Conservation (phyloP, 2,797 vertebrate genomes). For the Sebastes reedi region DNA sequence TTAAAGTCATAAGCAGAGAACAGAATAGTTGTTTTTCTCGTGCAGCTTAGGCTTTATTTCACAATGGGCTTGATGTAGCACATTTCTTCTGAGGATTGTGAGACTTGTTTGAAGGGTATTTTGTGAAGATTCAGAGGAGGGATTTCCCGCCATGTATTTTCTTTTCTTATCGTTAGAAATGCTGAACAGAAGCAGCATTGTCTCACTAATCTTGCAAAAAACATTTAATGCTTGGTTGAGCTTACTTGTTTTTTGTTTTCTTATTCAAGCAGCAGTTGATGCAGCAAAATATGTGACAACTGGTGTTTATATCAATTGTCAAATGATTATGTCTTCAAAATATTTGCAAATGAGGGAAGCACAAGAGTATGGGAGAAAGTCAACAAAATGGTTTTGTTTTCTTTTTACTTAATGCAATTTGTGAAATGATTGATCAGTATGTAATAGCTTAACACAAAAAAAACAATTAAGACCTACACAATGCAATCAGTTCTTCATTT, state of each 20-base stretch:
- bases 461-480: not conserved
- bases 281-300: not conserved
- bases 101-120: constrained; percentile 10
- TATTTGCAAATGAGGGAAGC: not conserved
- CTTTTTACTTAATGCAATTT: not conserved
- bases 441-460: not conserved
- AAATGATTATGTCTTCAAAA: not conserved
- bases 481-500: not conserved
- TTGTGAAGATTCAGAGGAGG: not conserved
- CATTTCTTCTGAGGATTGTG: not conserved
- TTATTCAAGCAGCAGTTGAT: not conserved
- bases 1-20: not conserved
- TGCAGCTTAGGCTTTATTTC: not conserved
- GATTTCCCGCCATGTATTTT: constrained; percentile 1
- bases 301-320: not conserved
- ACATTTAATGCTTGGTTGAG: not conserved
- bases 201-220: constrained; percentile 2
- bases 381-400: not conserved
- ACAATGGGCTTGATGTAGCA: not conserved
- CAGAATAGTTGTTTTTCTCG: not conserved
- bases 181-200: not conserved
- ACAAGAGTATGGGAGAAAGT: not conserved
- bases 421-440: not conserved
- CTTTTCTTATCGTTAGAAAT: constrained; percentile 16
- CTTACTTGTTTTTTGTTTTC: not conserved